Evolutionary conservation across 2,797 vertebrate genomes (phyloP), one percentile per base, ranked within the genome.

Genomic region (Sebastes miniatus): DNA sequence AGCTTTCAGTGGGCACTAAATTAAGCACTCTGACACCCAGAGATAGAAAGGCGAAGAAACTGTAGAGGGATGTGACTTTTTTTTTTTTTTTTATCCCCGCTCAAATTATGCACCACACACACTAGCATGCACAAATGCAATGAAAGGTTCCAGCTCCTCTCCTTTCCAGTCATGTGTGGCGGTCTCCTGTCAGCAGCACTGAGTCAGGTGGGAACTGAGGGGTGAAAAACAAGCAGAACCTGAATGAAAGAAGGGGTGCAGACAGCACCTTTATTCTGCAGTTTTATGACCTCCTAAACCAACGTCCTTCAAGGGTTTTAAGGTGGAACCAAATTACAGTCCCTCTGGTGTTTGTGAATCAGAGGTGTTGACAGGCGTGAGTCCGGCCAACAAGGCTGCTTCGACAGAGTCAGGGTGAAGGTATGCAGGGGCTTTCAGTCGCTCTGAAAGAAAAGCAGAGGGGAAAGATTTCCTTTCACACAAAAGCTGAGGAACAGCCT

Each of bases 361-460:
- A 86, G 84, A 84, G 77, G 85, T 79, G 91, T 81, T 91, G 91
- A 94, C 92, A 93, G 88, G 81, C 77, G 8, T 84, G 82, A 87
- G 87, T 87, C 57, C 24, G 5, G 81, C 83, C 88, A 82, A 82
- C 86, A 70, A 83, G 82, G 59, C 83, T 18, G 79, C 81, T 0
- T 76, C 20, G 20, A 76, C 84, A 90, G 83, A 92, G 90, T 92
- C 91, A 88, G 87, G 81, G 79, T 29, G 50, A 92, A 93, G 90
- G 89, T 88, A 94, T 94, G 92, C 70, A 0, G 83, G 83, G 79
- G 73, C 74, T 92, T 90, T 93, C 76, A 88, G 66, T 62, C 59
- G 25, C 83, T 64, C 47, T 89, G 89, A 92, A 92, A 87, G 93
- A 83, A 88, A 84, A 82, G 77, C 20, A 52, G 79, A 78, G 63